Percentiles rank a stretch among this genome's conserved stretches.
Conservation (phyloP, 2,113 vertebrate genomes). For the Hiodon tergisus region DNA sequence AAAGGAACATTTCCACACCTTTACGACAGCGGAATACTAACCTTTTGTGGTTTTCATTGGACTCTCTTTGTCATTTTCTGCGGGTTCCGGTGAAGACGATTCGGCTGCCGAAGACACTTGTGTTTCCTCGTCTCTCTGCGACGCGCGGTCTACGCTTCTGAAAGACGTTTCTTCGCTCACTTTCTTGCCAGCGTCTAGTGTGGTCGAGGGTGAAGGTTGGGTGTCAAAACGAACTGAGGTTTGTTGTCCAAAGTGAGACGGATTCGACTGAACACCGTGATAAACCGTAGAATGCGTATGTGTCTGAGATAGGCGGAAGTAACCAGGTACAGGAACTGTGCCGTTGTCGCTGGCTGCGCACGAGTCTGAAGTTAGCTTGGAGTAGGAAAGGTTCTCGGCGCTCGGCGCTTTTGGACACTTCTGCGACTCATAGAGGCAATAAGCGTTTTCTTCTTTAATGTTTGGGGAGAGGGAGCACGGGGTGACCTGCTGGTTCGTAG, state of each 20-base stretch:
- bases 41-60: constrained; percentile 81
- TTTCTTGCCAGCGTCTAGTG: constrained; percentile 62
- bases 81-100: constrained; percentile 83
- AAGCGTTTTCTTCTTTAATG: constrained; percentile 95
- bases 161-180: constrained; percentile 76
- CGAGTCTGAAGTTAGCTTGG: constrained; percentile 68
- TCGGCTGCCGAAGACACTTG: constrained; percentile 79
- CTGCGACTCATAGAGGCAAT: constrained; percentile 94
- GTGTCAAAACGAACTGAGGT: constrained; percentile 72
- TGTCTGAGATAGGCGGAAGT: constrained; percentile 94
- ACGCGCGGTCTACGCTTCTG: constrained; percentile 60
- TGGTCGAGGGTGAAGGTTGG: constrained; percentile 61
- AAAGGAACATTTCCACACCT: constrained; percentile 21
- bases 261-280: constrained; percentile 64
- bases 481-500: constrained; percentile 72
- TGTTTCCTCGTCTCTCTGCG: constrained; percentile 76
- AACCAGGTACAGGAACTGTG: constrained; percentile 89
- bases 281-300: constrained; percentile 83
- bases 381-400: constrained; percentile 74
- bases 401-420: constrained; percentile 84
- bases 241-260: constrained; percentile 70
- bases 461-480: constrained; percentile 86
- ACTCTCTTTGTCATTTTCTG: constrained; percentile 75
- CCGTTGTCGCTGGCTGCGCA: constrained; percentile 63
- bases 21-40: constrained; percentile 54